Evolutionary conservation across 2,888 invertebrate genomes (phyloP), one percentile per base, ranked within the genome.

Genomic region (Antitype chi): DNA sequence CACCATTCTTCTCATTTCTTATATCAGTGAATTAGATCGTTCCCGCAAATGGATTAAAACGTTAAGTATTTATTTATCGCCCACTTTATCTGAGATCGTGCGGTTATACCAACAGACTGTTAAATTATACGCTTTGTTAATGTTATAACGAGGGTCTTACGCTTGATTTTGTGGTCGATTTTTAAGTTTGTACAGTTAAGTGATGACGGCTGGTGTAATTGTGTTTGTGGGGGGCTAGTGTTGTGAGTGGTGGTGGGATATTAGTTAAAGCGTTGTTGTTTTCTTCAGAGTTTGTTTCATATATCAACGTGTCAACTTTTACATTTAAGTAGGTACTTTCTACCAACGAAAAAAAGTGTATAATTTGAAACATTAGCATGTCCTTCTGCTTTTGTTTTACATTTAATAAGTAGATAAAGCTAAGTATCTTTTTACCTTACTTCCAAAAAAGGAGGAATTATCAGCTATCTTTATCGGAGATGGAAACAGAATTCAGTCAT

Each of bases 31-130:
- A 95, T 94, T 92, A 94, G 93, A 94, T 94, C 92, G 91, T 67
- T 88, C 90, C 90, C 91, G 93, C 92, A 95, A 95, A 94, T 94
- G 95, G 94, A 96, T 96, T 95, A 94, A 94, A 88, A 89, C 93
- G 94, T 90, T 94, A 95, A 96, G 95, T 96, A 94, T 96, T 96
- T 96, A 95, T 96, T 95, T 95, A 95, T 94, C 94, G 93, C 87
- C 87, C 91, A 89, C 88, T 94, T 95, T 95, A 95, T 95, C 95
- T 92, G 90, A 91, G 93, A 92, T 92, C 93, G 91, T 88, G 88
- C 91, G 93, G 94, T 94, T 94, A 94, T 89, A 94, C 94, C 94
- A 95, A 95, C 94, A 95, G 92, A 91, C 92, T 87, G 92, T 90
- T 92, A 93, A 95, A 95, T 95, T 95, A 95, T 95, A 93, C 92